A percentile compares a stretch with the other conserved stretches of the same genome.
These are phyloP conservation scores for Hapalemur alaotrensis DNA, from an alignment of 2,797 vertebrate species.

Conservation along the genomic window DNA sequence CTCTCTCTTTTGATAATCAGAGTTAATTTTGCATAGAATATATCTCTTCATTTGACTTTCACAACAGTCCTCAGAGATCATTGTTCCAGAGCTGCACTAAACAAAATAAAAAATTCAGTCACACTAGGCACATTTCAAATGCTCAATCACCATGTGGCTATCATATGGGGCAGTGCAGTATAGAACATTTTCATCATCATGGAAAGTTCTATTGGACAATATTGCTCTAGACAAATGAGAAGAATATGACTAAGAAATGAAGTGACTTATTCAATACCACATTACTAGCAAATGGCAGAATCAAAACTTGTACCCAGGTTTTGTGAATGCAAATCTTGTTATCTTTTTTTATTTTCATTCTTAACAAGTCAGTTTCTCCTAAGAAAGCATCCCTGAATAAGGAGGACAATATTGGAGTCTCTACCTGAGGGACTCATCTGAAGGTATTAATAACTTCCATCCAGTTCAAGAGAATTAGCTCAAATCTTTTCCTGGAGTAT, in stretches of 20 bases:
- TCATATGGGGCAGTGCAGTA: accelerated
- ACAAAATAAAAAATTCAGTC: not conserved
- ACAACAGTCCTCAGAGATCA: not conserved
- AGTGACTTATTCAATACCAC: not conserved
- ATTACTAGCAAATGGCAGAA: not conserved
- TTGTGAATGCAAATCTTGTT: not conserved
- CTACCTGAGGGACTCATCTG: not conserved
- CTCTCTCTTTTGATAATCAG: not conserved
- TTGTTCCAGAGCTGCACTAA: not conserved
- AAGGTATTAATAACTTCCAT: not conserved
- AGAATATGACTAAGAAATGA: not conserved
- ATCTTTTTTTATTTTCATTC: not conserved
- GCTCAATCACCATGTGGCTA: not conserved
- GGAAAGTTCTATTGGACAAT: not conserved
- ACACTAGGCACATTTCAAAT: not conserved
- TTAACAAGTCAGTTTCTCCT: not conserved
- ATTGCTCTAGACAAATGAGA: not conserved
- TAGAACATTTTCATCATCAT: not conserved
- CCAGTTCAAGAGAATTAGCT: not conserved
- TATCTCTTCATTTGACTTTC: not conserved
- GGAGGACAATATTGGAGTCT: not conserved
- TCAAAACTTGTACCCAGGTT: not conserved
- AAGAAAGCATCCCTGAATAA: not conserved
- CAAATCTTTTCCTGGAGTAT: not conserved
- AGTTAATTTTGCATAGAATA: not conserved